phyloP scores from a whole-genome alignment of 2,113 vertebrate genomes.

The Colinus virginianus region DNA sequence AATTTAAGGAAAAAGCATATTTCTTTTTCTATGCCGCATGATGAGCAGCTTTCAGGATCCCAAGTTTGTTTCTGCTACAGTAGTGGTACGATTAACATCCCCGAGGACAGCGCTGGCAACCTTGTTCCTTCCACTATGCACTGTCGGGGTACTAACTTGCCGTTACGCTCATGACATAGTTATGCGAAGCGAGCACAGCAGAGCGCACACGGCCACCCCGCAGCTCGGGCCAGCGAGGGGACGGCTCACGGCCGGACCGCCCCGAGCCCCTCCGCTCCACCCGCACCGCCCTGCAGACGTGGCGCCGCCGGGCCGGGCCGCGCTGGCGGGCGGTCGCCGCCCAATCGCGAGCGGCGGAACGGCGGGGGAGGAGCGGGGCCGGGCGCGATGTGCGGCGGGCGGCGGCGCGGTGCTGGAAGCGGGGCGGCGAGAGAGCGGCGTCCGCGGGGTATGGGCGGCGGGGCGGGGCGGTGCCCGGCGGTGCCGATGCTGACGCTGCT shows the following conservation, averaged over 20 bases:
- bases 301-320: conserved; percentile 70
- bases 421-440: not conserved
- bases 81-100: accelerated
- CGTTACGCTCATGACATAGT: not conserved
- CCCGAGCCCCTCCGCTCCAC: not conserved
- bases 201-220: no score
- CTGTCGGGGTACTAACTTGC: not conserved
- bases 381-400: not conserved
- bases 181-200: not conserved
- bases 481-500: conserved; percentile 25
- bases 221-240: no score
- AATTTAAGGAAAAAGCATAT: not conserved
- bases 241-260: not conserved
- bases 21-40: accelerated
- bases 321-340: conserved; percentile 17
- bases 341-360: conserved; percentile 67
- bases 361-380: not conserved
- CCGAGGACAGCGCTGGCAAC: accelerated
- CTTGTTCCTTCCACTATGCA: accelerated
- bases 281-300: conserved; percentile 72
- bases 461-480: not conserved
- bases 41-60: not conserved
- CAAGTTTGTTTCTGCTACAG: not conserved
- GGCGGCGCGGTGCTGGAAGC: not conserved
- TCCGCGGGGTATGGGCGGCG: not conserved